Conservation (phyloP, 2,888 invertebrate genomes). For the Amiota mariae region DNA sequence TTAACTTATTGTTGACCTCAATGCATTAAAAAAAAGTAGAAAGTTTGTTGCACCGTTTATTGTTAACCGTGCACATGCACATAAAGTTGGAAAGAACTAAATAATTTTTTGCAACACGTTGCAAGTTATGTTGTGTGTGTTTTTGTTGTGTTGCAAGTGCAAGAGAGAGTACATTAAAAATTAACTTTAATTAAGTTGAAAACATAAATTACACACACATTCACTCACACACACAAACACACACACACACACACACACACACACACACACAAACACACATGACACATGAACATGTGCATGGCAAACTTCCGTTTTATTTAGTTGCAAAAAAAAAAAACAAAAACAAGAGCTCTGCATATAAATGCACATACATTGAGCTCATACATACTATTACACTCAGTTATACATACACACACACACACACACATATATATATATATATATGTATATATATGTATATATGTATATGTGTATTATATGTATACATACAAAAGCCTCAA, state of each 20-base stretch:
- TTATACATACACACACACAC: conserved; percentile 24
- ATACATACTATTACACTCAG: not conserved
- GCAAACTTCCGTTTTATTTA: no score
- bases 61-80: conserved; percentile 54
- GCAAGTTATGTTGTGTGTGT: conserved; percentile 31
- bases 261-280: no score
- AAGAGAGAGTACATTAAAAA: conserved; percentile 56
- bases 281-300: not conserved
- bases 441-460: not conserved
- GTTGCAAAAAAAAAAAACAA: no score
- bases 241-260: no score
- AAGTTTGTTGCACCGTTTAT: conserved; percentile 48
- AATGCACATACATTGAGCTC: not conserved
- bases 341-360: no score
- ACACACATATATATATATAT: conserved; percentile 4
- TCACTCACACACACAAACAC: not conserved
- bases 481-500: not conserved
- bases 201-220: conserved; percentile 40
- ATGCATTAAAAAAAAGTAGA: conserved; percentile 60
- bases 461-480: no score
- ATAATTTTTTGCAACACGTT: conserved; percentile 53
- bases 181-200: conserved; percentile 69
- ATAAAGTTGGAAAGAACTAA: not conserved
- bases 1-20: conserved; percentile 59
- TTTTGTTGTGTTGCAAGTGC: conserved; percentile 15